A percentile compares a stretch with the other conserved stretches of the same genome.
Conservation (phyloP, 2,797 vertebrate species). For the Sebastes trivittatus region DNA sequence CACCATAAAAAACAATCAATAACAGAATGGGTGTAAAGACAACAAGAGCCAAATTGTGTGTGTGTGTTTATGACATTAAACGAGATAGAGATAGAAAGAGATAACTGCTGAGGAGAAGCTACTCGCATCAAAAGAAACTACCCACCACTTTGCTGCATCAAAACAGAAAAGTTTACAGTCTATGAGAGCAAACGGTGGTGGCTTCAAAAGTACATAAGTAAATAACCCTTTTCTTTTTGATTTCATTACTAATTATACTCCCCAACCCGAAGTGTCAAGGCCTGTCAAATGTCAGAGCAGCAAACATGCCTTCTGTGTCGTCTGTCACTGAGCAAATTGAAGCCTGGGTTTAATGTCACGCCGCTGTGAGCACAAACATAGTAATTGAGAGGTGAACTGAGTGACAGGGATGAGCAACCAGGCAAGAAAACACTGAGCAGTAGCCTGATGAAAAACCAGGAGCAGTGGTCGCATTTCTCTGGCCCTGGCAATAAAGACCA, state of each 20-base stretch:
- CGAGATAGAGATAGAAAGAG: neutral
- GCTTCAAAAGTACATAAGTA: conserved; percentile 58
- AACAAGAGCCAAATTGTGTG: conserved; percentile 20
- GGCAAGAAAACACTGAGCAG: conserved; percentile 74
- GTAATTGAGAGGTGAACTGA: conserved; percentile 84
- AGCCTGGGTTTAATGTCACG: conserved; percentile 83
- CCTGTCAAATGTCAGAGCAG: conserved; percentile 71
- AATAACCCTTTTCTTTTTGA: conserved; percentile 61
- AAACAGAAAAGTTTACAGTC: conserved; percentile 48
- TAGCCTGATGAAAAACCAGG: conserved; percentile 76
- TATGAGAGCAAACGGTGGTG: neutral
- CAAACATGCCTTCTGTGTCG: conserved; percentile 75
- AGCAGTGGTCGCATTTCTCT: conserved; percentile 60
- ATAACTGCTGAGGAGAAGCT: conserved; percentile 25
- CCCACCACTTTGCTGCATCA: conserved; percentile 28
- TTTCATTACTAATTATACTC: conserved; percentile 77
- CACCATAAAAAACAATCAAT: conserved; percentile 56
- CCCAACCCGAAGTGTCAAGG: conserved; percentile 48
- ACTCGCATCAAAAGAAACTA: conserved; percentile 24
- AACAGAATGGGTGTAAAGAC: conserved; percentile 30
- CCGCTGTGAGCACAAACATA: conserved; percentile 82
- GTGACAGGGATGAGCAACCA: conserved; percentile 82
- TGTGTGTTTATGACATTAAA: conserved; percentile 28
- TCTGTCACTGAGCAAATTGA: conserved; percentile 82
- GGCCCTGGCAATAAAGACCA: conserved; percentile 69